Conservation (phyloP, 1,140 invertebrate genomes). For the Heliconius eleuchia region DNA sequence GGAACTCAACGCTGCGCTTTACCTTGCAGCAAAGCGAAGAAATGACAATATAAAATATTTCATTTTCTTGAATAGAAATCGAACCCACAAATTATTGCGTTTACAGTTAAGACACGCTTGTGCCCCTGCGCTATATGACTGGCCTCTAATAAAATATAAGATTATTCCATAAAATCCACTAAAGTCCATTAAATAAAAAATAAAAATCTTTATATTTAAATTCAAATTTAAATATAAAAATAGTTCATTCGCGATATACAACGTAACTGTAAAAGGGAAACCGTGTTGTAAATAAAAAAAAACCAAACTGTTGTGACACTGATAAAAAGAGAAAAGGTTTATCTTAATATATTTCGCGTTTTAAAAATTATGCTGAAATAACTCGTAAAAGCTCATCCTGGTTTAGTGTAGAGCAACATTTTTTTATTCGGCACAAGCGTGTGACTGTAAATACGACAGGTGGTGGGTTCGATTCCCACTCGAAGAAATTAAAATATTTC, state of each 20-base stretch:
- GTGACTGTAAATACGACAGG: no score
- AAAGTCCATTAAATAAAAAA: not conserved
- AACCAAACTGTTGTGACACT: not conserved
- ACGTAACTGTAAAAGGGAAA: slow-evolving; percentile 12
- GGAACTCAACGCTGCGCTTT: no score
- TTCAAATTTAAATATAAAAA: slow-evolving; percentile 5
- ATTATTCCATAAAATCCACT: not conserved
- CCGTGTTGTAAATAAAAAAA: slow-evolving; percentile 2
- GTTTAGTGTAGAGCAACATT: not conserved
- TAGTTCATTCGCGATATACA: not conserved
- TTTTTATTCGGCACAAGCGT: not conserved
- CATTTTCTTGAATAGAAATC: no score
- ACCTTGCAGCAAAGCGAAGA: no score
- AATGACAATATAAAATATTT: no score
- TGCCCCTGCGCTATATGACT: no score
- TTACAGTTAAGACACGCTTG: no score
- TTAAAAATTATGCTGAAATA: slow-evolving; percentile 4
- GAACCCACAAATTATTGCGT: no score
- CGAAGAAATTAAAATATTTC: not conserved
- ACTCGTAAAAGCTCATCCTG: not conserved
- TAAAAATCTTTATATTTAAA: not conserved
- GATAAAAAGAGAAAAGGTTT: slow-evolving; percentile 4
- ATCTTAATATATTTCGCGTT: slow-evolving; percentile 11
- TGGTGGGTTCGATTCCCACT: not conserved
- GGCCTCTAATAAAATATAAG: no score